Conservation (phyloP, 2,888 invertebrate genomes). For the Pheosia gnoma region DNA sequence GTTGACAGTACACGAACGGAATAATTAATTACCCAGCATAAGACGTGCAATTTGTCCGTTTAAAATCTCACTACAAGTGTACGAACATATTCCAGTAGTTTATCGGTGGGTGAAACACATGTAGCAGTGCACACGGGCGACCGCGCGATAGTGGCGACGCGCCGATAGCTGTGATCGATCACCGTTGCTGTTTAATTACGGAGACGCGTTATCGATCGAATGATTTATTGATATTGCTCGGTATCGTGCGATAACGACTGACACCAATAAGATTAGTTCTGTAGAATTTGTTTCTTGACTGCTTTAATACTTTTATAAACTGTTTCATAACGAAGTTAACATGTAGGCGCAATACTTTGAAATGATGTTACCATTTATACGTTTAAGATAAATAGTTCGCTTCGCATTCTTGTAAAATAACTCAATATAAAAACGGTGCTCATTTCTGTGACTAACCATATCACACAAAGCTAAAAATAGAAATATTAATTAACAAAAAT, state of each 20-base stretch:
- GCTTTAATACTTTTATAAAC: background rate
- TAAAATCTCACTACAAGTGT: constrained; percentile 1
- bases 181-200: constrained; percentile 71
- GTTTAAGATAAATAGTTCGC: background rate
- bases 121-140: constrained; percentile 18
- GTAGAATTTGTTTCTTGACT: background rate
- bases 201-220: constrained; percentile 60
- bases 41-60: background rate
- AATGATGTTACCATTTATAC: too few species aligned
- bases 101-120: constrained; percentile 31
- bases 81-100: constrained; percentile 8
- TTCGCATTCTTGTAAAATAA: background rate
- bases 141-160: constrained; percentile 33
- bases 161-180: constrained; percentile 69
- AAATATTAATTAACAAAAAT: constrained; percentile 1
- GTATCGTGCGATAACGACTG: constrained; percentile 53
- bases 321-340: too few species aligned
- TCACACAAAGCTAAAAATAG: background rate
- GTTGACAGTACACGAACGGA: too few species aligned
- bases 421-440: background rate
- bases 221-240: constrained; percentile 80
- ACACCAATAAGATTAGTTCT: constrained; percentile 21
- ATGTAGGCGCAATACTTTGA: too few species aligned
- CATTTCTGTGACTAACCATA: background rate
- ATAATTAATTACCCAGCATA: too few species aligned